Percentiles rank a stretch among this genome's conserved stretches.
phyloP scores from a whole-genome alignment of 1,140 invertebrate species.

The Papilio aristodemus region DNA sequence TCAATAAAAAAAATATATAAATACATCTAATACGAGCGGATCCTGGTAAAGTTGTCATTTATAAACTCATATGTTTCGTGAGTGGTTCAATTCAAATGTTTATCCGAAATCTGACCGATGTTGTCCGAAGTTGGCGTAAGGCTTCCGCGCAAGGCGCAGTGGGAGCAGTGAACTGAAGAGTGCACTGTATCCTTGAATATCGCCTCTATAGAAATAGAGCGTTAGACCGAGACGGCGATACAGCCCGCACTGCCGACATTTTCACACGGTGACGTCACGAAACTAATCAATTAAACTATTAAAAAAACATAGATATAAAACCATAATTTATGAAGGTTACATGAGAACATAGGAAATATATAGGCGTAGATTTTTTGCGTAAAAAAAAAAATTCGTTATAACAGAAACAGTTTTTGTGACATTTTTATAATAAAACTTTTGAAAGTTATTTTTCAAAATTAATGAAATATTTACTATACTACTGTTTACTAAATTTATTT shows the following conservation, averaged over 20 bases:
- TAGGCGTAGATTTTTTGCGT: neutral
- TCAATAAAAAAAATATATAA: neutral
- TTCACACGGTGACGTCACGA: slow-evolving; percentile 60
- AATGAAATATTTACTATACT: neutral
- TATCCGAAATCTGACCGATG: slow-evolving; percentile 25
- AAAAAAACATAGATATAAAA: neutral
- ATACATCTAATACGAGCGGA: neutral
- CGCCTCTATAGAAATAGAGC: slow-evolving; percentile 58
- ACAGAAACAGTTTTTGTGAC: too few species aligned
- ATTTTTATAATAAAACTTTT: neutral
- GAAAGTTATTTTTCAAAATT: neutral
- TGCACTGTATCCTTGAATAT: slow-evolving; percentile 71
- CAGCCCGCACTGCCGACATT: slow-evolving; percentile 55
- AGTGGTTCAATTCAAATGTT: slow-evolving; percentile 19
- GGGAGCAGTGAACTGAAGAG: slow-evolving; percentile 75
- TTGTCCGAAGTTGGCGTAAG: slow-evolving; percentile 44
- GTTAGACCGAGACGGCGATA: slow-evolving; percentile 53
- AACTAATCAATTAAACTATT: slow-evolving; percentile 13
- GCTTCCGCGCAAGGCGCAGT: slow-evolving; percentile 58
- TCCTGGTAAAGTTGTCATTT: neutral
- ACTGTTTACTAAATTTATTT: neutral
- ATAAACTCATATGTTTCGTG: slow-evolving; percentile 1
- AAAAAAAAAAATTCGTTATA: neutral
- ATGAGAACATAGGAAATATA: too few species aligned
- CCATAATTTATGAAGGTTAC: neutral